Evolutionary conservation across 2,797 vertebrate genomes (phyloP).

Genomic region (Petrocephalus sullivani): DNA sequence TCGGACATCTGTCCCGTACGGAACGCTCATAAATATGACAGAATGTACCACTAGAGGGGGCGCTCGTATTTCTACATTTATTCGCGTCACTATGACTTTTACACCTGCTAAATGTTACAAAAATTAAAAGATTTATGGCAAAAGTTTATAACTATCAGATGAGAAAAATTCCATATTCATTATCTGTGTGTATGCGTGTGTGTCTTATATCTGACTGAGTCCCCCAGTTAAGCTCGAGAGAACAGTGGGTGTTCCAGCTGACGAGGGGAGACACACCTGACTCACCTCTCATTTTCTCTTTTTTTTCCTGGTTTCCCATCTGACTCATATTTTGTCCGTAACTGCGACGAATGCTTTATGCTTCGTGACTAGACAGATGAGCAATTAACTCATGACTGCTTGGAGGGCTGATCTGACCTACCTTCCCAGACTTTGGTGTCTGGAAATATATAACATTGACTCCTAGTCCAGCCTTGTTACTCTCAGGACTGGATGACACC

Average conservation of each 20-base stretch:
- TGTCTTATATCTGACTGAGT: not conserved
- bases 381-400: not conserved
- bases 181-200: not conserved
- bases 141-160: not conserved
- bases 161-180: not conserved
- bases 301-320: not conserved
- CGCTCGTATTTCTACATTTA: not conserved
- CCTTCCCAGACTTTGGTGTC: not conserved
- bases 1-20: not conserved
- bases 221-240: not conserved
- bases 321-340: not conserved
- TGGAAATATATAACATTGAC: not conserved
- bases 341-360: not conserved
- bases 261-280: not conserved
- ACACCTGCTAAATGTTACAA: not conserved
- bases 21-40: not conserved
- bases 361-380: constrained; percentile 10
- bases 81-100: not conserved
- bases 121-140: not conserved
- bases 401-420: not conserved
- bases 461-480: not conserved
- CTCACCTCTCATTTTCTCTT: not conserved
- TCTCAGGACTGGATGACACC: not conserved
- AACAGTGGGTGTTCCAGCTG: not conserved
- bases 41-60: not conserved